Percentiles rank a stretch among this genome's conserved stretches.
Conservation (phyloP, 2,797 vertebrate genomes). For the Cryptoprocta ferox region DNA sequence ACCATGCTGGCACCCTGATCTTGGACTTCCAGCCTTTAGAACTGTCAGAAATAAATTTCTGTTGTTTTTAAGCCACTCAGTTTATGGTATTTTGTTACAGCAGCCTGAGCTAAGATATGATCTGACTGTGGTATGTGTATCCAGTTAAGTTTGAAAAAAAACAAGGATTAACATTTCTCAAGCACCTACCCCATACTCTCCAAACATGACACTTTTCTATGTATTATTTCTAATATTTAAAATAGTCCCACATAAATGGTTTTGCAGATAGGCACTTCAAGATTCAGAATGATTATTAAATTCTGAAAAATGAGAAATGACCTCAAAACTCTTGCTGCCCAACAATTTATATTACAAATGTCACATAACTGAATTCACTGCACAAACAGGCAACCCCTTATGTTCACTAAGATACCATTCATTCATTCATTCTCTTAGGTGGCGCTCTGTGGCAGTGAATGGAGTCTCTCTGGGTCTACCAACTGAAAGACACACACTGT, state of each 20-base stretch:
- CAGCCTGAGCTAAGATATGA: not conserved
- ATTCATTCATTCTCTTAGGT: not conserved
- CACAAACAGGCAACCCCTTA: conserved; percentile 1
- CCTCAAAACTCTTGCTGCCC: not conserved
- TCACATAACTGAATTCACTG: conserved; percentile 25
- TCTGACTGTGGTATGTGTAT: not conserved
- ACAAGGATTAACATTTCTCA: conserved; percentile 10
- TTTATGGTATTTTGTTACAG: not conserved
- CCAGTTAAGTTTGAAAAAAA: not conserved
- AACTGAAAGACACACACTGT: conserved; percentile 55
- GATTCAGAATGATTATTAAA: conserved; percentile 26
- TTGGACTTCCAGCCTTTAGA: not conserved
- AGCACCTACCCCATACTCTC: not conserved
- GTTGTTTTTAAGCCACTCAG: not conserved
- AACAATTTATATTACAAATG: conserved; percentile 34
- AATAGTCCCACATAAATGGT: conserved; percentile 5
- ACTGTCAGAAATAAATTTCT: not conserved
- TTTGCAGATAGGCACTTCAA: conserved; percentile 28
- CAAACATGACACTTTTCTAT: not conserved
- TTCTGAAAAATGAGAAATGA: conserved; percentile 44
- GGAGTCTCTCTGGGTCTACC: conserved; percentile 2
- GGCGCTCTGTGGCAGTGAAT: conserved; percentile 1
- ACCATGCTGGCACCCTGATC: not conserved
- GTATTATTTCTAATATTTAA: conserved; percentile 61
- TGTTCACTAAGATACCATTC: not conserved